Evolutionary conservation across 2,888 invertebrate genomes (phyloP), one percentile per base, ranked within the genome.

Genomic region (Dorcus parallelipipedus): DNA sequence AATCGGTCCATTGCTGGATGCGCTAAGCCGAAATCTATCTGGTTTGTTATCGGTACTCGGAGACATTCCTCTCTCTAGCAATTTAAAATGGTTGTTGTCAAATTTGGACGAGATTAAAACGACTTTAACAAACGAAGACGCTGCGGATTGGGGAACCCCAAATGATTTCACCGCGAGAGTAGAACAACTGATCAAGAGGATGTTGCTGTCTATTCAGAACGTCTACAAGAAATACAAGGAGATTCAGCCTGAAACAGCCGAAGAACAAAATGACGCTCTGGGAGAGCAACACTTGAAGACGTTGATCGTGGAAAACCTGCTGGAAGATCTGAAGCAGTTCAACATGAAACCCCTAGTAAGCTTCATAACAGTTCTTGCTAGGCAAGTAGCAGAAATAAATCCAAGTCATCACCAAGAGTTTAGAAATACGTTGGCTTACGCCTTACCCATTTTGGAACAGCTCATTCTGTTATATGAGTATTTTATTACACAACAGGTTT

Each of bases 401-500:
- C 66, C 71, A 0, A 65, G 68, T 3, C 54, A 70, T 49, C 60
- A 68, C 47, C 65, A 68, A 52, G 54, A 71, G 42, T 68, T 66
- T 33, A 70, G 72, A 54, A 67, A 45, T 54, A 23, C 17, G 68
- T 10, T 54, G 68, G 39, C 58, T 55, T 14, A 69, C 65, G 77
- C 82, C 67, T 67, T 86, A 8, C 92, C 94, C 0, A 79, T 95
- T 33, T 76, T 97, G 54, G 86, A 91, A 58, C 95, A 95, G 77
- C 88, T 89, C 51, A 78, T 84, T 49, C 74, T 89, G 17, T 80
- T 95, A 49, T 85, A 87, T 2, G 90, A 94, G 73, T 95, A 88
- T 74, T 90, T 91, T 69, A 75, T 95, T 4, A 86, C 88, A 1
- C 89, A 92, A 67, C 88, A 90, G 73, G 83, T 94, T 2, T 87